These are phyloP conservation scores for Mormyrus iriodes DNA, from an alignment of 2,113 vertebrate species.

Conservation along the genomic window DNA sequence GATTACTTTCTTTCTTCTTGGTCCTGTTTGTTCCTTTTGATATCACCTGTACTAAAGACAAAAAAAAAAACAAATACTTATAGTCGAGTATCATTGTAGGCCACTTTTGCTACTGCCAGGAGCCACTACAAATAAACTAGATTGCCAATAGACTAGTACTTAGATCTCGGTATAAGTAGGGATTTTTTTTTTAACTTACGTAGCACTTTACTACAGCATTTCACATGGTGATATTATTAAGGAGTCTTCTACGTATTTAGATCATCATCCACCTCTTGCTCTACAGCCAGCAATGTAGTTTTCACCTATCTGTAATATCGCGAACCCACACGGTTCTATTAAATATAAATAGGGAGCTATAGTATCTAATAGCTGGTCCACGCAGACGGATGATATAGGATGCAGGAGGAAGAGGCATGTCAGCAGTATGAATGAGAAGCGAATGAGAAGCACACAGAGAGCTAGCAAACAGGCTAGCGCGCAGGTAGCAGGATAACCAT, in stretches of 20 bases:
- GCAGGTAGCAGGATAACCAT: background rate
- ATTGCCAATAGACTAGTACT: background rate
- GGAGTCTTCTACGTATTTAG: background rate
- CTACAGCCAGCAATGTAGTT: background rate
- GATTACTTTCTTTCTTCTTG: background rate
- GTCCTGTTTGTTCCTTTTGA: background rate
- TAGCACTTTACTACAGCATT: background rate
- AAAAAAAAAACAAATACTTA: background rate
- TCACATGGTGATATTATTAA: background rate
- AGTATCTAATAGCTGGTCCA: background rate
- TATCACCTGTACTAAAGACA: background rate
- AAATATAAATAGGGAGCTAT: background rate
- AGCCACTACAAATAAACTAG: background rate
- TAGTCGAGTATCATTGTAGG: background rate
- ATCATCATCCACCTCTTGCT: background rate
- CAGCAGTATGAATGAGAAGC: background rate
- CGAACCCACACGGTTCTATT: background rate
- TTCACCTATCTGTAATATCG: background rate
- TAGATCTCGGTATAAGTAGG: background rate
- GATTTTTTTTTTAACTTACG: background rate
- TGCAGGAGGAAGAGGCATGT: background rate
- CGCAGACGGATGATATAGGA: background rate
- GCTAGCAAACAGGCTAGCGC: background rate
- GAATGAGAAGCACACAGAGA: background rate
- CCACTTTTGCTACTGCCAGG: background rate